Conservation (phyloP, 2,888 invertebrate species). For the Drosophila lacicola region DNA sequence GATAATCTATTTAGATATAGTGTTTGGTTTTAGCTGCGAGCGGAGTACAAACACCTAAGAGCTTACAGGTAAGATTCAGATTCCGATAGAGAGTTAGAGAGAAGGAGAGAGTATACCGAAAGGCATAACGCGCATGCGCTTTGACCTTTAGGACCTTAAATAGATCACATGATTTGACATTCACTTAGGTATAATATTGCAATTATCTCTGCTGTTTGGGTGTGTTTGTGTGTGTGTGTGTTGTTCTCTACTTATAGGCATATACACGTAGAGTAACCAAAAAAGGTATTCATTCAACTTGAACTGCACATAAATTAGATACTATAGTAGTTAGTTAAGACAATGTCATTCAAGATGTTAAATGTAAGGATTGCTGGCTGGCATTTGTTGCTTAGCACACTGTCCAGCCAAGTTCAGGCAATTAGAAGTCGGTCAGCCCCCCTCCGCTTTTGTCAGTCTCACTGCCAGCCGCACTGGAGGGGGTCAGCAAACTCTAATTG, state of each 20-base stretch:
- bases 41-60: slow-evolving; percentile 41
- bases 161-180: slow-evolving; percentile 85
- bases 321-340: slow-evolving; percentile 22
- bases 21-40: slow-evolving; percentile 22
- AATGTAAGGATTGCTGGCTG: slow-evolving; percentile 28
- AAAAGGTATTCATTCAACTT: slow-evolving; percentile 26
- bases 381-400: slow-evolving; percentile 33
- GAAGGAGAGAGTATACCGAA: slow-evolving; percentile 56
- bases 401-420: slow-evolving; percentile 53
- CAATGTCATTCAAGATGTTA: slow-evolving; percentile 12
- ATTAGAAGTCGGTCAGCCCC: slow-evolving; percentile 82
- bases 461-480: slow-evolving; percentile 64
- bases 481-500: slow-evolving; percentile 83
- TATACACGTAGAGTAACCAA: slow-evolving; percentile 55
- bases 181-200: slow-evolving; percentile 81
- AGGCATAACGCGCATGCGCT: slow-evolving; percentile 57
- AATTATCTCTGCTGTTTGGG: slow-evolving; percentile 58
- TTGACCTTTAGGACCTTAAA: slow-evolving; percentile 81
- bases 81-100: slow-evolving; percentile 30
- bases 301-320: slow-evolving; percentile 32
- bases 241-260: slow-evolving; percentile 48
- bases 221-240: slow-evolving; percentile 17
- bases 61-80: slow-evolving; percentile 53
- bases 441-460: slow-evolving; percentile 75
- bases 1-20: slow-evolving; percentile 43